phyloP scores from a whole-genome alignment of 2,888 invertebrate species.

The Ophion slaviceki region DNA sequence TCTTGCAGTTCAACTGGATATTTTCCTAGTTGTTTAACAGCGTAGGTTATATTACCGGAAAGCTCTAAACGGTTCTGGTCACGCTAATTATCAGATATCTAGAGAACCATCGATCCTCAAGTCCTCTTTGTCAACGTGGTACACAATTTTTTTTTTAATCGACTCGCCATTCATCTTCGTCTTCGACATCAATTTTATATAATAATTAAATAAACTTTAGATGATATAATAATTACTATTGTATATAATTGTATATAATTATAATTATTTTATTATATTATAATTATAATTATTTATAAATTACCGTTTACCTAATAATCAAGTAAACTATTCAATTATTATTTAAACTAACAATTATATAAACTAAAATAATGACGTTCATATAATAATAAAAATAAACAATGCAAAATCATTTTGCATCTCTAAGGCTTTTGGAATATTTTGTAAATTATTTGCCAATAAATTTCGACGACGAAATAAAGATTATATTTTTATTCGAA shows the following conservation, averaged over 20 bases:
- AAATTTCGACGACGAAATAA: not conserved
- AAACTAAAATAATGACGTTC: no score
- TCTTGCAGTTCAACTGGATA: slow-evolving; percentile 42
- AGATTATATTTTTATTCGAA: not conserved
- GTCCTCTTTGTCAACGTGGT: slow-evolving; percentile 5
- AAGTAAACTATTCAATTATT: not conserved
- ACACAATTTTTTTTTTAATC: not conserved
- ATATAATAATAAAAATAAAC: not conserved
- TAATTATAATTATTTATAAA: no score
- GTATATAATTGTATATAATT: no score
- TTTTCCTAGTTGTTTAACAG: slow-evolving; percentile 27
- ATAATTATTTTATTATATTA: no score
- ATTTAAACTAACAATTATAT: no score
- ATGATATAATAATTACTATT: no score
- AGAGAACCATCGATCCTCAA: slow-evolving; percentile 21
- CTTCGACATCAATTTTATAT: no score
- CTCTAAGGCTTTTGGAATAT: not conserved
- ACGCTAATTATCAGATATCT: slow-evolving; percentile 54
- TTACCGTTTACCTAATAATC: no score
- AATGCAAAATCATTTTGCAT: not conserved
- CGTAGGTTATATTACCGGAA: slow-evolving; percentile 25
- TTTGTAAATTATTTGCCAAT: not conserved
- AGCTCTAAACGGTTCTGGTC: slow-evolving; percentile 17
- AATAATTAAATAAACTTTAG: no score
- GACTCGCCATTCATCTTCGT: not conserved